A percentile compares a stretch with the other conserved stretches of the same genome.
These are phyloP conservation scores for Monopterus albus DNA, from an alignment of 2,113 vertebrate genomes.

Conservation along the genomic window DNA sequence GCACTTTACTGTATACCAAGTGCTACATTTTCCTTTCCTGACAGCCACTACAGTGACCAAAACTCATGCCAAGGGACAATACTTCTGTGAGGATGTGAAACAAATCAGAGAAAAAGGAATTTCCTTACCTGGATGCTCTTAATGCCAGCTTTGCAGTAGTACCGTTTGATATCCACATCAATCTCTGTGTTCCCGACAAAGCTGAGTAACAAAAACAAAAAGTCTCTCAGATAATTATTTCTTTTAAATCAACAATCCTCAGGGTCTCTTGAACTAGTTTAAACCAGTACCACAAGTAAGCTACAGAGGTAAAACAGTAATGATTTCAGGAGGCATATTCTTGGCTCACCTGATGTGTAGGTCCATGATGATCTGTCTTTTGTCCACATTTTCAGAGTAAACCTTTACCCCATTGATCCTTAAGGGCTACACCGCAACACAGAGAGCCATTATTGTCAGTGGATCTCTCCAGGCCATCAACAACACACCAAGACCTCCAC, in stretches of 20 bases:
- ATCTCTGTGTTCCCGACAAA: slow-evolving; percentile 97
- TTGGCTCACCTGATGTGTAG: slow-evolving; percentile 92
- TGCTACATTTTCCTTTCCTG: too few relatives aligned
- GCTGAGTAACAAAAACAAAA: slow-evolving; percentile 75
- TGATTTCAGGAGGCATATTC: slow-evolving; percentile 9
- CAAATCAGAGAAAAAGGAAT: not conserved
- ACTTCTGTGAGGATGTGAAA: not conserved
- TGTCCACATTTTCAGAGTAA: slow-evolving; percentile 97
- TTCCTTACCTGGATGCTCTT: slow-evolving; percentile 93
- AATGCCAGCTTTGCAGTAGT: slow-evolving; percentile 98
- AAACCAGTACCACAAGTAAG: too few relatives aligned
- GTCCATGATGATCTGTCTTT: slow-evolving; percentile 97
- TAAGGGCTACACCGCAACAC: slow-evolving; percentile 85
- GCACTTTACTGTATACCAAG: not conserved
- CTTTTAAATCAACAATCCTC: too few relatives aligned
- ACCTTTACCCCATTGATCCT: slow-evolving; percentile 97
- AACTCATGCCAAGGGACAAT: too few relatives aligned
- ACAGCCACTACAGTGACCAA: too few relatives aligned
- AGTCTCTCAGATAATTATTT: too few relatives aligned
- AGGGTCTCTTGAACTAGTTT: too few relatives aligned
- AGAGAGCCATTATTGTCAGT: slow-evolving; percentile 44
- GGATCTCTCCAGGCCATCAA: slow-evolving; percentile 20
- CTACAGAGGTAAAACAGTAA: not conserved
- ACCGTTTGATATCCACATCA: slow-evolving; percentile 95
- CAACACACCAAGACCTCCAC: slow-evolving; percentile 24